These are phyloP conservation scores for Philonicus albiceps DNA, from an alignment of 2,888 invertebrate species.

Conservation along the genomic window DNA sequence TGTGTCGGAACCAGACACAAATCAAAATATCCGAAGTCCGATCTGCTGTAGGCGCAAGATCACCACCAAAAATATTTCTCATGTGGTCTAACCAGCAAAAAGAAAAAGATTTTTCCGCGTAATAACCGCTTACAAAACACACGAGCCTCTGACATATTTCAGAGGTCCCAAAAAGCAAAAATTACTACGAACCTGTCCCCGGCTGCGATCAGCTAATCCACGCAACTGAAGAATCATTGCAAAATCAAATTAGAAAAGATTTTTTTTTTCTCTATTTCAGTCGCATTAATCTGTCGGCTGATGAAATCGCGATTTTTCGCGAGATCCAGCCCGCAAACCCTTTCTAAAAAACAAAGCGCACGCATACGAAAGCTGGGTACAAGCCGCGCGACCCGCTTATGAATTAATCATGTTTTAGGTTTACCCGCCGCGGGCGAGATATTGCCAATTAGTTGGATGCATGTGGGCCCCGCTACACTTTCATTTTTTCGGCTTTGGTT, in stretches of 20 bases:
- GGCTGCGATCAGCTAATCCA: not conserved
- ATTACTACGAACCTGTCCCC: not conserved
- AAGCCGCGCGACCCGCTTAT: not conserved
- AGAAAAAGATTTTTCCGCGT: not conserved
- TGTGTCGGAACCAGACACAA: not conserved
- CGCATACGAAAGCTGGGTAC: not conserved
- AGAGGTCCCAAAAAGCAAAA: not conserved
- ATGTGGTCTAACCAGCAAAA: not conserved
- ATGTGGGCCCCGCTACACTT: constrained; percentile 6
- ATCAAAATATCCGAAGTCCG: not conserved
- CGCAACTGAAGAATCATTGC: not conserved
- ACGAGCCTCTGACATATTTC: not conserved
- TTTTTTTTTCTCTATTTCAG: not conserved
- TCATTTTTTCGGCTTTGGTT: not conserved
- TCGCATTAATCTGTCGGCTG: not conserved
- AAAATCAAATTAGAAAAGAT: not conserved
- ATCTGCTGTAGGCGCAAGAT: not conserved
- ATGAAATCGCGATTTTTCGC: not conserved
- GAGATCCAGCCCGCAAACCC: not conserved
- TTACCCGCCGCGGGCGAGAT: not conserved
- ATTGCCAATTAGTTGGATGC: not conserved
- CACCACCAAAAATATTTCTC: not conserved
- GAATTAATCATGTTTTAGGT: not conserved
- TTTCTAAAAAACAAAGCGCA: not conserved
- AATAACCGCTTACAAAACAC: not conserved